A percentile compares a stretch with the other conserved stretches of the same genome.
These are phyloP conservation scores for Atta texana DNA, from an alignment of 1,140 invertebrate genomes.

Conservation along the genomic window DNA sequence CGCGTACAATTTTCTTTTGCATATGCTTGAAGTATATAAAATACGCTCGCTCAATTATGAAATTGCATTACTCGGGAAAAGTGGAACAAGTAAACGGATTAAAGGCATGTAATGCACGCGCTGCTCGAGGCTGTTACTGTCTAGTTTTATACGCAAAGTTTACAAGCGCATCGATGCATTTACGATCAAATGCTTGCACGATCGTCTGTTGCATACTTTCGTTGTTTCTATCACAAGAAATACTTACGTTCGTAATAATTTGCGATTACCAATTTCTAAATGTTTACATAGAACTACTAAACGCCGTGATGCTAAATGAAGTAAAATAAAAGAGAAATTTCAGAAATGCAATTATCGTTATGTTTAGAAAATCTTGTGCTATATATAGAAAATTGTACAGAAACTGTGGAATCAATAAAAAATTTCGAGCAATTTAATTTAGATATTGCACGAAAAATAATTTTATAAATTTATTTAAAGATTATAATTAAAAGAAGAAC, in stretches of 20 bases:
- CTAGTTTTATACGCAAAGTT: conserved; percentile 65
- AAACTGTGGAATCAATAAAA: not conserved
- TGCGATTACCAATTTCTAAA: not conserved
- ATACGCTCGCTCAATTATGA: conserved; percentile 21
- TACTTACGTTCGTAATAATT: not conserved
- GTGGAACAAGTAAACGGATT: conserved; percentile 54
- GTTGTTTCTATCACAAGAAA: conserved; percentile 28
- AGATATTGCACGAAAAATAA: not conserved
- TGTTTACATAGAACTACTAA: not conserved
- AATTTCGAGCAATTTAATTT: not conserved
- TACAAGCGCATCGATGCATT: conserved; percentile 2
- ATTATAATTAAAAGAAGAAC: conserved; percentile 16
- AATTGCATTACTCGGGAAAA: conserved; percentile 49
- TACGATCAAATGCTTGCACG: conserved; percentile 31
- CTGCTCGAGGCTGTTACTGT: conserved; percentile 32
- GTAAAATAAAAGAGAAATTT: conserved; percentile 7
- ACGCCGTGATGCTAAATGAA: not conserved
- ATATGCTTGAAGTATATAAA: conserved; percentile 25
- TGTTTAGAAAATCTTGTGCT: not conserved
- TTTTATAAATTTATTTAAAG: not conserved
- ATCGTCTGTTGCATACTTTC: conserved; percentile 48
- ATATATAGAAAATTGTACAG: not conserved
- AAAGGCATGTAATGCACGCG: conserved; percentile 33
- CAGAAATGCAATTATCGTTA: not conserved
- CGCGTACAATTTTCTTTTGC: conserved; percentile 35